A percentile compares a stretch with the other conserved stretches of the same genome.
Evolutionary conservation across 2,113 vertebrate species (phyloP).

Genomic region (Sardina pilchardus): DNA sequence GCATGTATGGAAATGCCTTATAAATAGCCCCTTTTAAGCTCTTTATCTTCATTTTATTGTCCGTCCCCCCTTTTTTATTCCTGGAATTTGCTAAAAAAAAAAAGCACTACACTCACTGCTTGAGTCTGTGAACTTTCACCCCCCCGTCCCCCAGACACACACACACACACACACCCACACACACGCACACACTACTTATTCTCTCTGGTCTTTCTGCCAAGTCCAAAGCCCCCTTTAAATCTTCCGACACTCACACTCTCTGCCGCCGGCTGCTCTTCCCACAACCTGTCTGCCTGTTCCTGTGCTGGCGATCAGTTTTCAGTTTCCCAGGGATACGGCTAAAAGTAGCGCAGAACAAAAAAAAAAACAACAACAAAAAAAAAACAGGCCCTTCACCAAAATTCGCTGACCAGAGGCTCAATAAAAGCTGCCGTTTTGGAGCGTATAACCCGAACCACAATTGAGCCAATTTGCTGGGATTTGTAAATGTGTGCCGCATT

Average conservation of each 20-base stretch:
- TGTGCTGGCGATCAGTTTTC: not conserved
- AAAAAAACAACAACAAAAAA: too few species aligned
- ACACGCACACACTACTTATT: constrained; percentile 15
- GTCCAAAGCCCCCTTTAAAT: constrained; percentile 23
- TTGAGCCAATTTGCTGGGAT: constrained; percentile 7
- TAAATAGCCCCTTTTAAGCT: constrained; percentile 17
- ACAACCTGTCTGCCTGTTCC: not conserved
- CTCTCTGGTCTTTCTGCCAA: constrained; percentile 23
- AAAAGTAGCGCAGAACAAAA: not conserved
- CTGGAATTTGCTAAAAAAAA: constrained; percentile 29
- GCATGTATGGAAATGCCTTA: constrained; percentile 22
- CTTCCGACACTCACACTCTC: constrained; percentile 11
- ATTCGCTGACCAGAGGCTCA: not conserved
- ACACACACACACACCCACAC: not conserved
- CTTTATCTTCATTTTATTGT: constrained; percentile 29
- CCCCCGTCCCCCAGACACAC: not conserved
- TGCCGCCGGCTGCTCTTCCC: not conserved
- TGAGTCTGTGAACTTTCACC: constrained; percentile 33
- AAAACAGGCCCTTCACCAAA: not conserved
- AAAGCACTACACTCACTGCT: not conserved
- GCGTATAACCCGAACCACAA: not conserved
- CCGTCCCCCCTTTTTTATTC: constrained; percentile 29
- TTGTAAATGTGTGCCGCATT: not conserved
- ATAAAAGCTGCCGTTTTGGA: not conserved
- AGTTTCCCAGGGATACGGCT: not conserved